A percentile compares a stretch with the other conserved stretches of the same genome.
These are phyloP conservation scores for Cheilosia vernalis DNA, from an alignment of 2,888 invertebrate species.

Conservation along the genomic window DNA sequence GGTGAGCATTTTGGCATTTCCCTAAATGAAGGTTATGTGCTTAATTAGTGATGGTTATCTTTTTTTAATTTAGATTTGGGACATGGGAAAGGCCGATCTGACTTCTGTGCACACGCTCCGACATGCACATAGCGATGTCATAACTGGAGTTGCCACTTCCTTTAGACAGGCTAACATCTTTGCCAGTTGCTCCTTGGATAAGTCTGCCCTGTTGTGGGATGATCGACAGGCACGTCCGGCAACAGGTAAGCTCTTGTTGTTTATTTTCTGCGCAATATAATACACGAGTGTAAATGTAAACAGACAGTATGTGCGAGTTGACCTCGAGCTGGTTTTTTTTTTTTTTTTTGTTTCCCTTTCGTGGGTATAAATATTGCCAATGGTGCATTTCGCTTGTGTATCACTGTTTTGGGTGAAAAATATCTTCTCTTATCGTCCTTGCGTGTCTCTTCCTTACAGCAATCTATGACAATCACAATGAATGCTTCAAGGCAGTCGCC, in stretches of 20 bases:
- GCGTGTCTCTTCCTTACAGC: constrained; percentile 22
- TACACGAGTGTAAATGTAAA: constrained; percentile 12
- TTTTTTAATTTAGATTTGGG: constrained; percentile 79
- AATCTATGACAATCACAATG: constrained; percentile 69
- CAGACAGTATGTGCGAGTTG: background rate
- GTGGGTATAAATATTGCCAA: background rate
- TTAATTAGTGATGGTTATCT: background rate
- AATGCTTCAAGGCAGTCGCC: constrained; percentile 67
- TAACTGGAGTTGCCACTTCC: constrained; percentile 77
- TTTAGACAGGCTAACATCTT: constrained; percentile 75
- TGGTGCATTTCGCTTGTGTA: background rate
- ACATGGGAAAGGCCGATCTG: constrained; percentile 80
- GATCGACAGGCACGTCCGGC: constrained; percentile 78
- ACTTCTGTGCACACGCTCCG: constrained; percentile 74
- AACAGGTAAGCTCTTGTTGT: constrained; percentile 75
- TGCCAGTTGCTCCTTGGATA: constrained; percentile 79
- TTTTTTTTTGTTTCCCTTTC: no score
- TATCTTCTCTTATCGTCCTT: background rate
- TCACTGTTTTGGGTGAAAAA: background rate
- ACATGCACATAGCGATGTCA: constrained; percentile 78
- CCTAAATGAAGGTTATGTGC: background rate
- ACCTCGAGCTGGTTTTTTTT: constrained; percentile 1
- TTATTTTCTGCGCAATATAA: constrained; percentile 47
- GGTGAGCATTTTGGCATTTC: constrained; percentile 72
- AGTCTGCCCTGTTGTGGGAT: constrained; percentile 79